Conservation (phyloP, 2,797 vertebrate species). For the Parotocinclus haroldoi region DNA sequence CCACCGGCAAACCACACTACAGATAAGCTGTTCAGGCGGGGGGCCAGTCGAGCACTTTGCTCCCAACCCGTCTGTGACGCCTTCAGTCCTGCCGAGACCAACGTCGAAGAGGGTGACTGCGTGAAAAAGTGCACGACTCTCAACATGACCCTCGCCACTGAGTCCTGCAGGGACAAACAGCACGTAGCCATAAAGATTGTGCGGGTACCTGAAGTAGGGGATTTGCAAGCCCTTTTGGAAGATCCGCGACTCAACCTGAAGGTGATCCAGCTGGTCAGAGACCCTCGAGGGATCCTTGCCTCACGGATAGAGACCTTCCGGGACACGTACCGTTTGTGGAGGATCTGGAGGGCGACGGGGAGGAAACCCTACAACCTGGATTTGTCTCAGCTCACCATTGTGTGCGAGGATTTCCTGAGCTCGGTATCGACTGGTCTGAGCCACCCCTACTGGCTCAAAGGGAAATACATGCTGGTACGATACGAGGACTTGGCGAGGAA, state of each 20-base stretch:
- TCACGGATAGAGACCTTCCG: conserved; percentile 90
- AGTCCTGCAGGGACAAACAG: conserved; percentile 76
- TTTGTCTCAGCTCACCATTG: conserved; percentile 79
- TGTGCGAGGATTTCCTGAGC: conserved; percentile 87
- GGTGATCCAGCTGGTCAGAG: conserved; percentile 88
- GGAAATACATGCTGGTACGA: conserved; percentile 87
- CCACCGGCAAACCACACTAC: conserved; percentile 84
- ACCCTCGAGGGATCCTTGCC: conserved; percentile 85
- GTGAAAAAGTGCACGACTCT: conserved; percentile 80
- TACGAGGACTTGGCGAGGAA: conserved; percentile 90
- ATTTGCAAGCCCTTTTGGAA: conserved; percentile 81
- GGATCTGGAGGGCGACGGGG: conserved; percentile 87
- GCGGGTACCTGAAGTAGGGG: conserved; percentile 81
- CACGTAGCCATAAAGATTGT: conserved; percentile 90
- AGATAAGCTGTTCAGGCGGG: conserved; percentile 82
- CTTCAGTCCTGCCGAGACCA: conserved; percentile 61
- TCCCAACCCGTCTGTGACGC: conserved; percentile 79
- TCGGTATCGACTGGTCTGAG: conserved; percentile 82
- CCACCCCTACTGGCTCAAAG: conserved; percentile 82
- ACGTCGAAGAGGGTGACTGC: conserved; percentile 85
- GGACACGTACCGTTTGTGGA: conserved; percentile 88
- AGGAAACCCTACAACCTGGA: conserved; percentile 87
- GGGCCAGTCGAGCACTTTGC: conserved; percentile 85
- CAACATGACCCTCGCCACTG: conserved; percentile 80
- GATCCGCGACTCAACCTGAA: conserved; percentile 87